Evolutionary conservation across 2,113 vertebrate species (phyloP).

Genomic region (Gasterosteus aculeatus): DNA sequence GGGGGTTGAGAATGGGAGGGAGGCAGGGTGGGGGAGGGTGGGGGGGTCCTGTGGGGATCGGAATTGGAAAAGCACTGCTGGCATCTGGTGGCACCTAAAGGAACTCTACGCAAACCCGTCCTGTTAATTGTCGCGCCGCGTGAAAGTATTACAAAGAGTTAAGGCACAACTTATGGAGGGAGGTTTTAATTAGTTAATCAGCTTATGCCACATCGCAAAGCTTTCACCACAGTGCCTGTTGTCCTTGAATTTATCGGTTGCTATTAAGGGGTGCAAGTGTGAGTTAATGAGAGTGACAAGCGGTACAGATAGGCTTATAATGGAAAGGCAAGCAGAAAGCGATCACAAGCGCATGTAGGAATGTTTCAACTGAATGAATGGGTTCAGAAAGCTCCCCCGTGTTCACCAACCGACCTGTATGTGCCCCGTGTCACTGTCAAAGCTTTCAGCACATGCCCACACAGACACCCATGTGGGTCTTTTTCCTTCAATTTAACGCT

Average conservation of each 20-base stretch:
- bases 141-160: background rate
- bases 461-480: conserved; percentile 17
- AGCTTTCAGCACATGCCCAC: conserved; percentile 43
- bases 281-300: conserved; percentile 12
- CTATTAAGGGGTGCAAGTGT: conserved; percentile 9
- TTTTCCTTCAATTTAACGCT: conserved; percentile 13
- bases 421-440: conserved; percentile 32
- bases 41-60: conserved; percentile 62
- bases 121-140: conserved; percentile 35
- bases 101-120: conserved; percentile 66
- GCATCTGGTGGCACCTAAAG: conserved; percentile 79
- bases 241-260: conserved; percentile 26
- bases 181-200: conserved; percentile 15
- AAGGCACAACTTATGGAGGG: background rate
- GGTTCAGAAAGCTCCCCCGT: conserved; percentile 16
- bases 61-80: conserved; percentile 72
- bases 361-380: conserved; percentile 46
- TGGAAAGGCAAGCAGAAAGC: conserved; percentile 33
- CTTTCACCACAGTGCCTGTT: conserved; percentile 19
- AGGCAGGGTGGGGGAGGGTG: background rate
- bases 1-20: conserved; percentile 9
- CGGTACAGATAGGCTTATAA: conserved; percentile 10
- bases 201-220: background rate
- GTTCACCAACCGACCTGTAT: conserved; percentile 32
- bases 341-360: conserved; percentile 26